These are phyloP conservation scores for Argyresthia albistria DNA, from an alignment of 2,888 invertebrate species.

Conservation along the genomic window DNA sequence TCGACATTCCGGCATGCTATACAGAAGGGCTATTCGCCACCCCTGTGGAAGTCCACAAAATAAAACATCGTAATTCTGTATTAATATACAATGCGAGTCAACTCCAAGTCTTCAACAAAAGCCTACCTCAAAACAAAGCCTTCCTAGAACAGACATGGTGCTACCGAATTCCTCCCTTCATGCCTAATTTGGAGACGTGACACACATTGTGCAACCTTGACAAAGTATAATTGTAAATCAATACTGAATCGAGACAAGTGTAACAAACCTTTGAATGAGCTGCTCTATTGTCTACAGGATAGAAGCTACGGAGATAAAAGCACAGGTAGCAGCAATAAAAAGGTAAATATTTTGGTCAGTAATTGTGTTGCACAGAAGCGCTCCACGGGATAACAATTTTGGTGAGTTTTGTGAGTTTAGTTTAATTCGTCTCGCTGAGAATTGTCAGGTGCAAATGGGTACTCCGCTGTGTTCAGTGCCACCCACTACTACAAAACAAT, in stretches of 20 bases:
- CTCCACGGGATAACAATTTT: slow-evolving; percentile 16
- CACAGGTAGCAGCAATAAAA: slow-evolving; percentile 16
- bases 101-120: too few relatives aligned
- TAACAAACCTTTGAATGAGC: background rate
- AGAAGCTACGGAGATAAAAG: slow-evolving; percentile 2
- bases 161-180: background rate
- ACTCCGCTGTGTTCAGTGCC: background rate
- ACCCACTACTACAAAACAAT: background rate
- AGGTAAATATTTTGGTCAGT: slow-evolving; percentile 55
- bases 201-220: background rate
- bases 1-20: too few relatives aligned
- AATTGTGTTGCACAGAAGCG: slow-evolving; percentile 22
- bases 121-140: too few relatives aligned
- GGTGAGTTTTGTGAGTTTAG: background rate
- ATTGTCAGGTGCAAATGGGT: background rate
- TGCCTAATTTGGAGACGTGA: background rate
- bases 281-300: background rate
- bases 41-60: too few relatives aligned
- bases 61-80: too few relatives aligned
- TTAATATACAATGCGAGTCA: too few relatives aligned
- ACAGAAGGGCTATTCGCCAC: too few relatives aligned
- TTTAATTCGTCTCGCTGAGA: background rate
- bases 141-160: background rate
- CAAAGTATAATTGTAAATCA: background rate
- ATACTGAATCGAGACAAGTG: slow-evolving; percentile 18